Base-by-base conservation (phyloP, 64 coral and sea anemone genomes). In the Pocillopora damicornis region DNA sequence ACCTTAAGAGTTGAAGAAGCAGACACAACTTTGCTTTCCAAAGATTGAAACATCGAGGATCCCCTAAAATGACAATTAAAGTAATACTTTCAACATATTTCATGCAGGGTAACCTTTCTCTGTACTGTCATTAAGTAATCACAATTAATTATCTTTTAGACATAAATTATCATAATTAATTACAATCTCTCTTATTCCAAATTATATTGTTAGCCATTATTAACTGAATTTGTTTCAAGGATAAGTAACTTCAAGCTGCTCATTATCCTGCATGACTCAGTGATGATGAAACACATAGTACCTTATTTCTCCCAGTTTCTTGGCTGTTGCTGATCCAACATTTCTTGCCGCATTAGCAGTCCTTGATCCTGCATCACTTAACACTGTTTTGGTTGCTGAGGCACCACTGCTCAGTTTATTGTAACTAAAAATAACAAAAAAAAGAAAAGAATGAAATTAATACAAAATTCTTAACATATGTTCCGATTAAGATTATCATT, bases 241-340 rank as follows among this genome's bases (percentile, higher is more conserved):
- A 30, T 0, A 30, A 30, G 30, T 30, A 30, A 30, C 30, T 30
- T 30, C 30, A 30, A 30, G 30, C 30, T 30, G 30, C 30, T 30
- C 30, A 51, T 51, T 51, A 51, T 51, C 42, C 42, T 51, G 42
- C 7, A 51, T 51, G 42, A 51, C 42, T 7, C 7, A 51, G 42
- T 4, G 42, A 2, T 4, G 42, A 51, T 3, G 15, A 45, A 13
- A n/a, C 13, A 37, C n/a, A 17, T 65, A 0, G 68, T 93, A 99
- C 97, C 97, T 86, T 56, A 99, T 88, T 74, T 95, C 93, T 86
- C 93, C 97, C 11, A 99, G 83, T 79, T 99, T 99, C 83, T 99
- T 99, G 13, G 97, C 93, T 62, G 97, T 94, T 37, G 88, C 93
- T 62, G 78, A 81, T 76, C 97, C 79, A 60, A 91, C 97, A 80